Conservation (phyloP, 2,797 vertebrate species). For the Poeciliopsis turneri region DNA sequence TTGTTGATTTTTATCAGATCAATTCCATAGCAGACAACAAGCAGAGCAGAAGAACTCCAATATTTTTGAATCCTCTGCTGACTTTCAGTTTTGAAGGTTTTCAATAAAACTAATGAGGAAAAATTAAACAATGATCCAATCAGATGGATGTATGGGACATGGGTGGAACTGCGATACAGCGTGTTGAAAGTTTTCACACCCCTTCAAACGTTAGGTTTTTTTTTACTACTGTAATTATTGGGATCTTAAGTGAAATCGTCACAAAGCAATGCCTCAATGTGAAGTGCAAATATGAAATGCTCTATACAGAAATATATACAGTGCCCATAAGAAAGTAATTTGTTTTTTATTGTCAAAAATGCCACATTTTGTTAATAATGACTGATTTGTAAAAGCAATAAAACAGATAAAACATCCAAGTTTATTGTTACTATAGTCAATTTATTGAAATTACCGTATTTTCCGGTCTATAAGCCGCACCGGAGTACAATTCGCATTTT, state of each 20-base stretch:
- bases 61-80: slow-evolving; percentile 1
- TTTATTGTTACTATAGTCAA: not conserved
- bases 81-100: not conserved
- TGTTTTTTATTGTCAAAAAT: not conserved
- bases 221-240: not conserved
- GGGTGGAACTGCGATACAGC: not conserved
- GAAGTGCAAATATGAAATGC: not conserved
- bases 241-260: not conserved
- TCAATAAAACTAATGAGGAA: slow-evolving; percentile 9
- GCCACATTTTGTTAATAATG: not conserved
- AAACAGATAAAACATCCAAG: not conserved
- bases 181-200: not conserved
- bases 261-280: not conserved
- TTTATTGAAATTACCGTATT: not conserved
- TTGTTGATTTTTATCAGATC: slow-evolving; percentile 49
- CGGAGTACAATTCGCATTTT: no score
- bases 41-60: slow-evolving; percentile 27
- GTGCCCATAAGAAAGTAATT: not conserved
- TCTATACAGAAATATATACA: not conserved
- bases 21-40: slow-evolving; percentile 29
- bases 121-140: slow-evolving; percentile 1
- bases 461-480: no score
- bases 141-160: not conserved
- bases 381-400: not conserved
- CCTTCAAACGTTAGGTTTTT: not conserved